Base-by-base conservation (phyloP, 2,113 vertebrate genomes). In the Pelecanoides urinatrix region DNA sequence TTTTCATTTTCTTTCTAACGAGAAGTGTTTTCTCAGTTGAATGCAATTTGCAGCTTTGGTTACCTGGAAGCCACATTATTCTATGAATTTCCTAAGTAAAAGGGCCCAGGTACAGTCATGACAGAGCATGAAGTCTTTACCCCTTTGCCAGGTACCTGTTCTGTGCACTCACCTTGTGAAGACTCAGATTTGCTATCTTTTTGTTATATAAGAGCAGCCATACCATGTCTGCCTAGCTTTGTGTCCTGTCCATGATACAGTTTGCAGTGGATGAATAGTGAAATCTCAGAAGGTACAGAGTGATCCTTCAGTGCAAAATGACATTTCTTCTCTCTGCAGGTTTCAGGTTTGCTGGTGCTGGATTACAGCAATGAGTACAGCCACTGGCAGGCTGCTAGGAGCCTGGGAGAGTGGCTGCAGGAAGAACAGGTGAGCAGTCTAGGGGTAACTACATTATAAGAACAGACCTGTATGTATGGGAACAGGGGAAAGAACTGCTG, bases 341-440 rank as follows among this genome's bases (percentile, higher is more conserved):
- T 99, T 63, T 99, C 99, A 36, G 99, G 99, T 80, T 98, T 99
- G 77, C 94, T 99, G 92, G 99, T 99, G 88, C 98, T 99, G 94
- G 99, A 98, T 97, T 99, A 99, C 81, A 99, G 99, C 80, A 91
- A 98, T 13, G 98, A 99, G 18, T 99, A 99, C 94, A 99, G 99
- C 93, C 99, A 99, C 98, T 99, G 99, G 99, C 98, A 98, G 97
- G 99, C 99, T 26, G 98, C 98, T 42, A 99, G 98, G 95, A 99
- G 98, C 88, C 94, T 99, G 56, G 98, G 98, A 65, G 97, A 99
- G 44, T 99, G 99, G 99, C 92, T 99, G 16, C 98, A 98, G 53
- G 99, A 99, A 83, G 99, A 99, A 82, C 98, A 99, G 99, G 99
- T 99, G 76, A 96, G 96, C 63, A 53, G 2, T 11, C 53, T 30